Evolutionary conservation across 1,140 invertebrate genomes (phyloP).

Genomic region (Carcinoscorpius rotundicauda): DNA sequence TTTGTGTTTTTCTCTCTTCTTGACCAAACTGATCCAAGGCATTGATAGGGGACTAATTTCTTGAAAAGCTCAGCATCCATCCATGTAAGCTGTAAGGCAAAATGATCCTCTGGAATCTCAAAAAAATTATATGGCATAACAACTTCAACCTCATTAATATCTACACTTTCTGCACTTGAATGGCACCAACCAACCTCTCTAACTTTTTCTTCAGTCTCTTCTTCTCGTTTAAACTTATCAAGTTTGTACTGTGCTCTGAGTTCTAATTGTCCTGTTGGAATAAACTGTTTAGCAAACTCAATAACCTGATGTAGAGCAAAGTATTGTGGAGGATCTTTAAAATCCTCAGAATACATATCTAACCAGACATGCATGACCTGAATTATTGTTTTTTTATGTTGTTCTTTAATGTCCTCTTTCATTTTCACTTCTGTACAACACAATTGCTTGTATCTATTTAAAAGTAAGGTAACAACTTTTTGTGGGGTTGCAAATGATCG

Average conservation of each 20-base stretch:
- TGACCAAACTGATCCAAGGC: conserved; percentile 91
- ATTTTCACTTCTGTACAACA: too few species aligned
- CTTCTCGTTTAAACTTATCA: too few species aligned
- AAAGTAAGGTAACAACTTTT: conserved; percentile 54
- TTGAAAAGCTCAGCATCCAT: conserved; percentile 91
- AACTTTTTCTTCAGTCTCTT: too few species aligned
- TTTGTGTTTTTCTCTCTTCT: conserved; percentile 56
- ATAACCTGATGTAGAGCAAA: conserved; percentile 65
- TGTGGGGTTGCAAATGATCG: conserved; percentile 68
- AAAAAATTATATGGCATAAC: conserved; percentile 40
- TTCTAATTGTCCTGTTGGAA: conserved; percentile 39
- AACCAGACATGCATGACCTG: conserved; percentile 84
- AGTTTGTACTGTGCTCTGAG: too few species aligned
- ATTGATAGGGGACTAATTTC: conserved; percentile 87
- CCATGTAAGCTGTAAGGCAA: conserved; percentile 92
- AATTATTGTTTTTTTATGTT: conserved; percentile 43
- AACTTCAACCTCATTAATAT: too few species aligned
- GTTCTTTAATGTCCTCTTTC: too few species aligned
- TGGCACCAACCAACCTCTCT: too few species aligned
- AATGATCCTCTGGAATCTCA: conserved; percentile 72
- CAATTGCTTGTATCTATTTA: too few species aligned
- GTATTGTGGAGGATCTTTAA: conserved; percentile 68
- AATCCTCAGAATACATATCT: conserved; percentile 93
- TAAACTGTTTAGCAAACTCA: conserved; percentile 63
- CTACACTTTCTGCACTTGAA: too few species aligned